Evolutionary conservation across 2,113 vertebrate species (phyloP), one percentile per base, ranked within the genome.

Genomic region (Etheostoma cragini): DNA sequence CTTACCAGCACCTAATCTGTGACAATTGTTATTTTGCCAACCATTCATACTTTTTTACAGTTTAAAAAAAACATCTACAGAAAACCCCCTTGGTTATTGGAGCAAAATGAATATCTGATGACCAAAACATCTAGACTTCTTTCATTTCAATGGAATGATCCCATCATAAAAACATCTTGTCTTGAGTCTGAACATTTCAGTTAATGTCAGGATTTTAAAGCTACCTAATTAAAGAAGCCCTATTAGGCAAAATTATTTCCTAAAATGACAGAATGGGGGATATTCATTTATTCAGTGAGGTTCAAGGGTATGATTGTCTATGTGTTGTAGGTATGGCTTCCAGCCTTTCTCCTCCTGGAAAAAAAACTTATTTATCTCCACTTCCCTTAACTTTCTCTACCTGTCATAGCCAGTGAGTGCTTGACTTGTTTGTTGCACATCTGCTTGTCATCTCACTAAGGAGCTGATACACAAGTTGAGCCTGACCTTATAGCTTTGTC

Each of bases 401-500:
- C 63, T 49, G 62, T 82, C 71, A 45, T 15, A 35, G 19, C 52
- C 10, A 52, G 53, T 52, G 24, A 47, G 24, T 69, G 52, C 70
- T 49, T 12, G 7, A 53, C 64, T 86, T 81, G 79, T 90, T 90
- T 80, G 78, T 63, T 53, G 69, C 79, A 61, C 81, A 82, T 64
- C 82, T 85, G 80, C 83, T 84, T 82, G 85, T 91, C 86, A 75
- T 78, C 63, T 72, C 85, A 76, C 71, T 46, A 45, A 81, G 81
- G 83, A 87, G 83, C 64, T 61, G 86, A 85, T 78, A 26, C 83
- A 65, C 79, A 78, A 89, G 72, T 81, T 54, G 35, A 67, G 78
- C 7, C 63, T 86, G 92, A 92, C 87, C 91, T 92, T 90, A 87
- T 74, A 84, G 76, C 82, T 86, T 74, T 83, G 81, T 83, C 83